Base-by-base conservation (phyloP, 2,113 vertebrate species). In the Indri indri region DNA sequence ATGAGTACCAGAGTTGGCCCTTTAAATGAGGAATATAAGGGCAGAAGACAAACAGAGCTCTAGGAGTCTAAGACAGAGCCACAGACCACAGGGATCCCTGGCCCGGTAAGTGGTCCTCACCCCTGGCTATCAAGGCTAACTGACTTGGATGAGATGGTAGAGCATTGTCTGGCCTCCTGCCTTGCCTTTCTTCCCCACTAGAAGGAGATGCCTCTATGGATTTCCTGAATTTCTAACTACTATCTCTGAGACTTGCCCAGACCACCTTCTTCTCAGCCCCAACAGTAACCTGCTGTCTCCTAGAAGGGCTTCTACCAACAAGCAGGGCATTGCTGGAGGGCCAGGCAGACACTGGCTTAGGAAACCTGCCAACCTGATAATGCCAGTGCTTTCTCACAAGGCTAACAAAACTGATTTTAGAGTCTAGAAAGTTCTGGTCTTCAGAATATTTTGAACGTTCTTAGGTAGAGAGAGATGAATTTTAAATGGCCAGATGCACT, bases 141-240 rank as follows among this genome's bases (percentile, higher is more conserved):
- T 80, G 79, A 81, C 22, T 10, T 0, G 20, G 16, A 40, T 30
- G 8, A 63, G 70, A 22, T 42, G 14, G 12, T 16, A 10, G 59
- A 84, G 17, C 0, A 54, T 25, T 4, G 0, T 45, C 6, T 16
- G n/a, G 27, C 12, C 1, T 2, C 32, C 42, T 34, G 4, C 32
- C 40, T 90, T 83, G 45, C 13, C 79, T 57, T 66, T 30, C 50
- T 30, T 81, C 2, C 13, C 37, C 27, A 57, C 5, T 42, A 71
- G 30, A 73, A 57, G 27, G 30, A 30, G 61, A n/a, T 47, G 11
- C 6, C 20, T 54, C 50, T 54, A 1, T 14, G 42, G 34, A 25
- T 57, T 52, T 82, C n/a, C n/a, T 47, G n/a, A 92, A 74, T 71
- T 66, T 91, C 45, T 74, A 57, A 52, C 4, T 61, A 0, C 47